These are phyloP conservation scores for Phallusia fumigata DNA, from an alignment of 23 tunicate species.

Conservation along the genomic window DNA sequence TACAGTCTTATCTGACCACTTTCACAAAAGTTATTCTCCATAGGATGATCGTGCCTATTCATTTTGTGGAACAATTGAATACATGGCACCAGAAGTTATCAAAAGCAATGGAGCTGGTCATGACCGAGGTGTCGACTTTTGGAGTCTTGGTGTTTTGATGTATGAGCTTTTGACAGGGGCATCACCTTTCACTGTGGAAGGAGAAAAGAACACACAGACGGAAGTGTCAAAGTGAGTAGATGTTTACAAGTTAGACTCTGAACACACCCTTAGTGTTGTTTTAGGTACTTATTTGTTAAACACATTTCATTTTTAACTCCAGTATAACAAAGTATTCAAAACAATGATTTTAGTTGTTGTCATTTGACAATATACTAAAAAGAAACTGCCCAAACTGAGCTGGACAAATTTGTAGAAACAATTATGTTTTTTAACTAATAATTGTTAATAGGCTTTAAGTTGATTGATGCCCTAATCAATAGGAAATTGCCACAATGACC, in stretches of 20 bases:
- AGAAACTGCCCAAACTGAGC: too few species aligned
- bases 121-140: constrained; percentile 76
- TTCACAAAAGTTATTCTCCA: neutral
- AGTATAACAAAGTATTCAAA: too few species aligned
- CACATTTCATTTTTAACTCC: too few species aligned
- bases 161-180: constrained; percentile 95
- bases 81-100: constrained; percentile 98
- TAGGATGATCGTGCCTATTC: constrained; percentile 84
- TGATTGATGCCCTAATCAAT: too few species aligned
- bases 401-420: too few species aligned
- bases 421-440: too few species aligned
- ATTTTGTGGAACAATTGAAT: constrained; percentile 95
- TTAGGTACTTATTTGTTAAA: too few species aligned
- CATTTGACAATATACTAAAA: too few species aligned
- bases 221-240: constrained; percentile 81
- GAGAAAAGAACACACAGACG: constrained; percentile 68
- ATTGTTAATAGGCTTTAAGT: too few species aligned
- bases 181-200: constrained; percentile 94
- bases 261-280: neutral
- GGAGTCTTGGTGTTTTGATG: constrained; percentile 93
- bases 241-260: neutral
- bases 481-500: too few species aligned
- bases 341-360: too few species aligned
- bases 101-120: constrained; percentile 84
- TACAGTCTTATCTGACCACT: too few species aligned